phyloP scores from a whole-genome alignment of 2,797 vertebrate genomes.

The Enteromius paludinosus region DNA sequence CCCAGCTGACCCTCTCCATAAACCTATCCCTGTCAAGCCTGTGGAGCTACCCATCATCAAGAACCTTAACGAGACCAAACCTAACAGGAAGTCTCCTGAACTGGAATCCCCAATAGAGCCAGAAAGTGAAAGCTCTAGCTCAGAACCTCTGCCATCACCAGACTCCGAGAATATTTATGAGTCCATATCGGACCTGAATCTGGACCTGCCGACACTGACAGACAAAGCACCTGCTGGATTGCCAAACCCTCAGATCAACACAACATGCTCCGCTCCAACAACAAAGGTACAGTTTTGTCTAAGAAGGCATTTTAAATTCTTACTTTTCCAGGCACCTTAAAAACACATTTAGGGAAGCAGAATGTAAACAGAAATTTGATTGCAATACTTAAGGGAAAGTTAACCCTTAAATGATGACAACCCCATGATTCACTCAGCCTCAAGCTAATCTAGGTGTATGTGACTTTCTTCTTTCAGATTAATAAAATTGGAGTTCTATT shows the following conservation, averaged over 20 bases:
- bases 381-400: background rate
- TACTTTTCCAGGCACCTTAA: background rate
- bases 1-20: conserved; percentile 67
- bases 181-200: conserved; percentile 78
- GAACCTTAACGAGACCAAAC: conserved; percentile 26
- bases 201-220: conserved; percentile 64
- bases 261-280: conserved; percentile 33
- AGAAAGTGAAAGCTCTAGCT: conserved; percentile 43
- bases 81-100: conserved; percentile 31
- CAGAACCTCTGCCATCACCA: conserved; percentile 55
- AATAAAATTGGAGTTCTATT: too few species aligned
- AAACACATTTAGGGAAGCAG: background rate
- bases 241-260: conserved; percentile 31
- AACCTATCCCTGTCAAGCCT: conserved; percentile 61
- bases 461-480: too few species aligned
- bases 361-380: background rate
- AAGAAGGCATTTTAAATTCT: background rate
- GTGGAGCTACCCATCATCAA: conserved; percentile 70
- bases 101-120: conserved; percentile 49
- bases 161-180: conserved; percentile 80
- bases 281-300: conserved; percentile 44
- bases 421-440: background rate
- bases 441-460: background rate
- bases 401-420: background rate
- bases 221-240: conserved; percentile 40